Conservation (phyloP, 2,797 vertebrate genomes). For the Labeo calbasu region DNA sequence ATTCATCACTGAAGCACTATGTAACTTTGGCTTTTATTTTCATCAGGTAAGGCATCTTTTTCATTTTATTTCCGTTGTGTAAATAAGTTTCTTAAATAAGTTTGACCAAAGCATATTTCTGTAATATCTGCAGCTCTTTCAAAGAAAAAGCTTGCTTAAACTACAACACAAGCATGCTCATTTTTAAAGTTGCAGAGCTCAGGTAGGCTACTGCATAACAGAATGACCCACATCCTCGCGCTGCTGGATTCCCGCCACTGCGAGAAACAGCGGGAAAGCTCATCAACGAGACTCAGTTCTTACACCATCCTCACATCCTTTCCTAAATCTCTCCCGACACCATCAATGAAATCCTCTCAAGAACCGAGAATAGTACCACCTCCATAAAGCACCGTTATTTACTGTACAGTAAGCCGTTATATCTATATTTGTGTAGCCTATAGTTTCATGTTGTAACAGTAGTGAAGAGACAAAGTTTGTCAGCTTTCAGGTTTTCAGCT, state of each 20-base stretch:
- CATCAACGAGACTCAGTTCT: neutral
- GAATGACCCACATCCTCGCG: constrained; percentile 2
- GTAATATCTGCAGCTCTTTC: neutral
- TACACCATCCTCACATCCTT: neutral
- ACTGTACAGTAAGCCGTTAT: neutral
- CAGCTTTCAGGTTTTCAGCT: neutral
- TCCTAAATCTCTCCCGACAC: neutral
- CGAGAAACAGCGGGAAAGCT: constrained; percentile 18
- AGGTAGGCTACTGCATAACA: neutral
- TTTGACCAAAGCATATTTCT: neutral
- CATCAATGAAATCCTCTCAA: neutral
- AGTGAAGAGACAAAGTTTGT: neutral
- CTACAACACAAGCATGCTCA: neutral
- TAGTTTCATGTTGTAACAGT: neutral
- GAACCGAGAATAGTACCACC: neutral
- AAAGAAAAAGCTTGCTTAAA: neutral
- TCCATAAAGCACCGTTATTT: neutral
- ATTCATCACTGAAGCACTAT: neutral
- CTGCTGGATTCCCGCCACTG: constrained; percentile 14
- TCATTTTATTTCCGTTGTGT: neutral
- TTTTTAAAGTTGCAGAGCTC: neutral
- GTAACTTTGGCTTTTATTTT: neutral
- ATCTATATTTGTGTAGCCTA: neutral
- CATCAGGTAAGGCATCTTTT: too few relatives aligned
- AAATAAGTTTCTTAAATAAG: neutral